Evolutionary conservation across 2,113 vertebrate genomes (phyloP).

Genomic region (Phrynosoma platyrhinos): DNA sequence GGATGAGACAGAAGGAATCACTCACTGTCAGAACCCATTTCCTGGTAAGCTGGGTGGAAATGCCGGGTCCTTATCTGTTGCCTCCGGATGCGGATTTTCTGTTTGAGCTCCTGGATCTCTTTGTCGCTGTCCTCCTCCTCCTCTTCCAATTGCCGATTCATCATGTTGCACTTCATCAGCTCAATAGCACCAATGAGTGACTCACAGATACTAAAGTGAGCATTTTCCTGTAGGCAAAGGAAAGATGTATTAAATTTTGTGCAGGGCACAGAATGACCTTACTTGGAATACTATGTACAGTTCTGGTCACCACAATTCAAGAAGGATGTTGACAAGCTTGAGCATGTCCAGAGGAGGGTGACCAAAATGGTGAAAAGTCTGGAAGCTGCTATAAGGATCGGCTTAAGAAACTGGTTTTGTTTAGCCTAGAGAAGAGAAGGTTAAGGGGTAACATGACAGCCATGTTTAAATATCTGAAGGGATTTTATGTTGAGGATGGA

Average conservation of each 20-base stretch:
- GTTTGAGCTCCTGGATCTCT: slow-evolving; percentile 97
- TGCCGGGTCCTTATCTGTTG: slow-evolving; percentile 90
- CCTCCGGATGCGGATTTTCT: slow-evolving; percentile 93
- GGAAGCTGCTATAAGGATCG: too few species aligned
- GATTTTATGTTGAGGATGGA: too few species aligned
- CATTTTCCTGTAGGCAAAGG: slow-evolving; percentile 88
- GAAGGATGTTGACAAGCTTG: too few species aligned
- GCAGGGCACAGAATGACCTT: not conserved
- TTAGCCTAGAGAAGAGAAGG: too few species aligned
- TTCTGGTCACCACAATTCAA: too few species aligned
- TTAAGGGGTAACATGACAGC: too few species aligned
- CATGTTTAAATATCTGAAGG: too few species aligned
- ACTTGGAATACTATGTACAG: too few species aligned
- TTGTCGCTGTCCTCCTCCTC: slow-evolving; percentile 89
- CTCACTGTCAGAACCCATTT: slow-evolving; percentile 79
- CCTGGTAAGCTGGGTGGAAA: slow-evolving; percentile 72
- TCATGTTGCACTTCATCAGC: slow-evolving; percentile 97
- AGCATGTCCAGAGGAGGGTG: too few species aligned
- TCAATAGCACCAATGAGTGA: slow-evolving; percentile 97
- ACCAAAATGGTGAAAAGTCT: too few species aligned
- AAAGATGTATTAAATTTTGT: not conserved
- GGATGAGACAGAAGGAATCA: slow-evolving; percentile 37
- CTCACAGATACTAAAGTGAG: slow-evolving; percentile 98
- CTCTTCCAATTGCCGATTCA: slow-evolving; percentile 83
- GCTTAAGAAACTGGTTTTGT: too few species aligned